phyloP scores from a whole-genome alignment of 2,888 invertebrate species.

The Troides aeacus region DNA sequence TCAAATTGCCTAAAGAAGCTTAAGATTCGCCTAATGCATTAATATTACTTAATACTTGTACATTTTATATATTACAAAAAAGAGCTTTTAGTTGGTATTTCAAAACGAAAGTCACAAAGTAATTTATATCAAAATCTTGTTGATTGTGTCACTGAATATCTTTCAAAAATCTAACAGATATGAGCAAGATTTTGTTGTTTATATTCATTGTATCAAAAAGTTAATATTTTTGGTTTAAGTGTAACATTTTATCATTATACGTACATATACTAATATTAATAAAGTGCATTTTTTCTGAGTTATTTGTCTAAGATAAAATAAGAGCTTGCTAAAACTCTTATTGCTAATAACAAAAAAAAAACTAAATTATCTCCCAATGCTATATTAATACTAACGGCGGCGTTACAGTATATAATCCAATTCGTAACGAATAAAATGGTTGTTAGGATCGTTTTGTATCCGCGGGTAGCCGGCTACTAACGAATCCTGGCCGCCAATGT shows the following conservation, averaged over 20 bases:
- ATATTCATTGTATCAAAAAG: not conserved
- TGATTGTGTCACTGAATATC: too few relatives aligned
- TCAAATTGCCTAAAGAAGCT: too few relatives aligned
- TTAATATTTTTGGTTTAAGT: not conserved
- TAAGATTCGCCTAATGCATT: too few relatives aligned
- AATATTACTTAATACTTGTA: not conserved
- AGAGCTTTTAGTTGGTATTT: not conserved
- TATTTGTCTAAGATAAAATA: too few relatives aligned
- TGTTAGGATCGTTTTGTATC: constrained; percentile 96
- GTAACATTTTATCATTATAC: not conserved
- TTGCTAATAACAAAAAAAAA: constrained; percentile 22
- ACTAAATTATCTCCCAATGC: constrained; percentile 33
- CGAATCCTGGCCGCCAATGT: constrained; percentile 99
- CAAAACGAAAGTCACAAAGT: too few relatives aligned
- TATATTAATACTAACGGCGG: constrained; percentile 31
- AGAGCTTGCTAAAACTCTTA: not conserved
- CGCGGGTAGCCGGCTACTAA: constrained; percentile 98
- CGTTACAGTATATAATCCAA: constrained; percentile 93
- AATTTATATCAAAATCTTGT: too few relatives aligned
- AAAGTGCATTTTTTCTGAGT: not conserved
- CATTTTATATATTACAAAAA: not conserved
- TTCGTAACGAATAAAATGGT: constrained; percentile 95
- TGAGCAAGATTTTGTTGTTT: not conserved
- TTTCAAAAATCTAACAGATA: not conserved
- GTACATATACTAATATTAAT: not conserved